phyloP scores from a whole-genome alignment of 2,888 invertebrate species.

The Callinectes sapidus region DNA sequence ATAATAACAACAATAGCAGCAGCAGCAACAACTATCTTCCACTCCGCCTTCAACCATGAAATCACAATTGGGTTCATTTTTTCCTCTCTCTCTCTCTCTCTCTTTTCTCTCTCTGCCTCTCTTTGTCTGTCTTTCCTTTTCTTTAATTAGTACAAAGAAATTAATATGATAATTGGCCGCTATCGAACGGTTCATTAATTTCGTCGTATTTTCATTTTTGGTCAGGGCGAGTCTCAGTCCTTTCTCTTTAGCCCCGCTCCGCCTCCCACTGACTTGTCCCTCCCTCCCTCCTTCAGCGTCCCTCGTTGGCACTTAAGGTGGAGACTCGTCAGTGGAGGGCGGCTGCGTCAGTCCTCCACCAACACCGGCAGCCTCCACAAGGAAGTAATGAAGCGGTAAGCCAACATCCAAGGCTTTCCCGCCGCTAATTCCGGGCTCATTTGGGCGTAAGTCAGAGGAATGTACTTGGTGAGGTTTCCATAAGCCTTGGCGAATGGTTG shows the following conservation, averaged over 20 bases:
- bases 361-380: not conserved
- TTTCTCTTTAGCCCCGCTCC: not conserved
- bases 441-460: conserved; percentile 13
- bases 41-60: not conserved
- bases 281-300: not conserved
- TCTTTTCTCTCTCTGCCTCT: not conserved
- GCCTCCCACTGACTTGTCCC: not conserved
- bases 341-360: not conserved
- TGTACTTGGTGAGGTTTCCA: not conserved
- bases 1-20: no score
- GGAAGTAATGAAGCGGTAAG: not conserved
- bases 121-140: not conserved
- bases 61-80: not conserved
- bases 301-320: not conserved
- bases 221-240: not conserved
- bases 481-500: not conserved
- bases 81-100: no score
- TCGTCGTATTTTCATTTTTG: conserved; percentile 10
- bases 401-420: not conserved
- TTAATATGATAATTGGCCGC: conserved; percentile 27
- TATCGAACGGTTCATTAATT: conserved; percentile 22
- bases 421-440: not conserved
- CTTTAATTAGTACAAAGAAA: conserved; percentile 20
- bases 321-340: not conserved
- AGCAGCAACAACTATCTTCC: not conserved